phyloP scores from a whole-genome alignment of 1,140 invertebrate genomes.

The Liolophura sinensis region DNA sequence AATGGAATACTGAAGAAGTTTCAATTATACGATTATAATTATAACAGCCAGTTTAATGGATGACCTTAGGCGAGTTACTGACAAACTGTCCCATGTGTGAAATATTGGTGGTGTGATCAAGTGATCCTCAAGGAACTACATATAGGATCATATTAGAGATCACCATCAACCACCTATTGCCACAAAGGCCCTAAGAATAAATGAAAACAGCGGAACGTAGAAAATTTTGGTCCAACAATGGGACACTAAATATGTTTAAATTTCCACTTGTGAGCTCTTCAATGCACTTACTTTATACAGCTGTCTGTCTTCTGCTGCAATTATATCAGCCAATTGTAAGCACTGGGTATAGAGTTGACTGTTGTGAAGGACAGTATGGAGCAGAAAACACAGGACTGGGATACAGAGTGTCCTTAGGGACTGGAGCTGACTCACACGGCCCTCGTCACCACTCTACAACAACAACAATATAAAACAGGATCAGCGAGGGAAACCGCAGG shows the following conservation, averaged over 20 bases:
- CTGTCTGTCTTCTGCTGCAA: constrained; percentile 76
- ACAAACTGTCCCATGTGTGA: not conserved
- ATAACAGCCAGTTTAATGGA: too few species aligned
- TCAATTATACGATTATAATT: too few species aligned
- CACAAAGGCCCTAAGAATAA: not conserved
- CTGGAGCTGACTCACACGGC: constrained; percentile 68
- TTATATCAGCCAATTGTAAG: constrained; percentile 76
- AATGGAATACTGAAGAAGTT: too few species aligned
- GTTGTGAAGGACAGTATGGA: constrained; percentile 77
- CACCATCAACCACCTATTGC: not conserved
- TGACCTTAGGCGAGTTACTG: too few species aligned
- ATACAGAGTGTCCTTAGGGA: constrained; percentile 79
- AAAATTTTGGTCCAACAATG: not conserved
- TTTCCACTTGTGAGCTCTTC: not conserved
- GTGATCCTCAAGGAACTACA: not conserved
- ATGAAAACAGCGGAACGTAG: not conserved
- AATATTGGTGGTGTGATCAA: not conserved
- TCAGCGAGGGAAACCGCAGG: too few species aligned
- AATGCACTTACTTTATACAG: constrained; percentile 69
- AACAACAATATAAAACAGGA: constrained; percentile 28
- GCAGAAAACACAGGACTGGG: constrained; percentile 74
- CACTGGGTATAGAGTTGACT: constrained; percentile 77
- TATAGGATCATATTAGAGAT: not conserved
- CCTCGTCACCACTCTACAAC: constrained; percentile 51
- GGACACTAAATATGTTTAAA: not conserved